Percentiles rank a stretch among this genome's conserved stretches.
Conservation (phyloP, 2,797 vertebrate genomes). For the Sebastes steindachneri region DNA sequence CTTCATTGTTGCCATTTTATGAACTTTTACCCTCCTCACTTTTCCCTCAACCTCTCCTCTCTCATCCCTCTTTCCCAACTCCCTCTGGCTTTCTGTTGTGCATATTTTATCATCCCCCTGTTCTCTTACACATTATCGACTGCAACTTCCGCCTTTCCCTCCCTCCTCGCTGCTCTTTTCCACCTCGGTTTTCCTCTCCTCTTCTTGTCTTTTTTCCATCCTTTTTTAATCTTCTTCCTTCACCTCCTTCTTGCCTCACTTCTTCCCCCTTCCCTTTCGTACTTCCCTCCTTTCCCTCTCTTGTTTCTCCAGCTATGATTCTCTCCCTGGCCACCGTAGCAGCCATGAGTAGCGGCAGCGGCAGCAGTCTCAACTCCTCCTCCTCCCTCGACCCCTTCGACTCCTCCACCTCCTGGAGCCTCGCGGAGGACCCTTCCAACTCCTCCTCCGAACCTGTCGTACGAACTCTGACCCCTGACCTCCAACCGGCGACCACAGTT, state of each 20-base stretch:
- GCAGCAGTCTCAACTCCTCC: constrained; percentile 74
- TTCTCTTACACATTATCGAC: neutral
- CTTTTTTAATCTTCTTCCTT: neutral
- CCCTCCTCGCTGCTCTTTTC: neutral
- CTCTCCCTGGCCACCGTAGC: constrained; percentile 82
- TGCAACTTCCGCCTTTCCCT: neutral
- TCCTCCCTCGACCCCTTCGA: constrained; percentile 65
- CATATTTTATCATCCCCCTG: neutral
- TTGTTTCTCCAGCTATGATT: constrained; percentile 83
- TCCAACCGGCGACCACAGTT: constrained; percentile 46
- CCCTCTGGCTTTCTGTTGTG: neutral
- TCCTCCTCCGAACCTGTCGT: constrained; percentile 59
- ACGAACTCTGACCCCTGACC: constrained; percentile 62
- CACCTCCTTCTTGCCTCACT: neutral
- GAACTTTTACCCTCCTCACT: neutral
- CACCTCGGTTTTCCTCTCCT: neutral
- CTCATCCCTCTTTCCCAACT: neutral
- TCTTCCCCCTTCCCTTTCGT: neutral
- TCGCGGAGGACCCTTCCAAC: constrained; percentile 65
- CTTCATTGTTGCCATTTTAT: neutral
- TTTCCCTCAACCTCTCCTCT: neutral
- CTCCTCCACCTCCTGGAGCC: constrained; percentile 74
- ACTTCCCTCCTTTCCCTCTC: neutral
- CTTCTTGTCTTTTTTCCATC: neutral
- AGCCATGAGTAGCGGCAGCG: constrained; percentile 82